Evolutionary conservation across 2,113 vertebrate genomes (phyloP).

Genomic region (Numida meleagris): DNA sequence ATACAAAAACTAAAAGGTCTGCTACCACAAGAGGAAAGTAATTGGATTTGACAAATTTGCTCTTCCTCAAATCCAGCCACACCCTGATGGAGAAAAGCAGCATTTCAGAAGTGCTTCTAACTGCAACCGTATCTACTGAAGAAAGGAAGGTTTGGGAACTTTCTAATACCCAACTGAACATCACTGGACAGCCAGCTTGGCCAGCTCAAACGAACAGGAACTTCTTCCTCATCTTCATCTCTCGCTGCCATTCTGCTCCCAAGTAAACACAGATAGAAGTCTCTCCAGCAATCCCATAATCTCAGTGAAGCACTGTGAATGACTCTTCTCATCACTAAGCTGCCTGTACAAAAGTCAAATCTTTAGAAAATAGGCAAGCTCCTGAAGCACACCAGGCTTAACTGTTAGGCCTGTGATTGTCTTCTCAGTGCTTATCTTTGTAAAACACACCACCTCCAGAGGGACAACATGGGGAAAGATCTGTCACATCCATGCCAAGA

Average conservation of each 20-base stretch:
- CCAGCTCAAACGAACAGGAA: neutral
- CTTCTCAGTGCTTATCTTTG: neutral
- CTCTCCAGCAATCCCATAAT: neutral
- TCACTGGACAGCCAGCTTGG: neutral
- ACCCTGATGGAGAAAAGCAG: neutral
- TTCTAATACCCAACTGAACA: neutral
- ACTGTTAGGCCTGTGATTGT: neutral
- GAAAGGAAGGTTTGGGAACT: neutral
- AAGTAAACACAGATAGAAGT: neutral
- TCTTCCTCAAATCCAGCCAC: neutral
- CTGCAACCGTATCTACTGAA: neutral
- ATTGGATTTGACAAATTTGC: neutral
- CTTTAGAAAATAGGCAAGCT: neutral
- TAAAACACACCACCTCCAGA: neutral
- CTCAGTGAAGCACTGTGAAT: neutral
- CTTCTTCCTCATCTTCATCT: neutral
- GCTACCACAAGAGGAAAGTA: neutral
- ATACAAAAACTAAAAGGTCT: neutral
- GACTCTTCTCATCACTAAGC: neutral
- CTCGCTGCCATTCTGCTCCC: neutral
- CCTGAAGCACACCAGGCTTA: neutral
- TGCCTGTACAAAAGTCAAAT: neutral
- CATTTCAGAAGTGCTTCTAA: neutral
- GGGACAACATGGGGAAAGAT: neutral
- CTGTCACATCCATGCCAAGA: neutral